These are phyloP conservation scores for Hippocampus comes DNA, from an alignment of 2,113 vertebrate species.

Conservation along the genomic window DNA sequence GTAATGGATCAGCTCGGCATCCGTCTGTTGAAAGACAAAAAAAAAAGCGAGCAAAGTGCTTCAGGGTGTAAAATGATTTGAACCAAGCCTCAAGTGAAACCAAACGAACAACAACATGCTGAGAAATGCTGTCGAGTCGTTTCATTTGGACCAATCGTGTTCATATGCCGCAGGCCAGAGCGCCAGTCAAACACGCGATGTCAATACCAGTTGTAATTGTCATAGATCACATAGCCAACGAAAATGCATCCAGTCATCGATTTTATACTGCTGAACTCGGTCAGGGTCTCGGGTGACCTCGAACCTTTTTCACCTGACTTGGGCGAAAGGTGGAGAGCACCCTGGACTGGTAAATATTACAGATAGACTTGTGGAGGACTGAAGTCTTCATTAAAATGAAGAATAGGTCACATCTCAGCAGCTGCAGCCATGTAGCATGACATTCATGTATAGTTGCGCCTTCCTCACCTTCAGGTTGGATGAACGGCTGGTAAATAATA, in stretches of 20 bases:
- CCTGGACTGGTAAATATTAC: no score
- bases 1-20: constrained; percentile 35
- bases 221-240: neutral
- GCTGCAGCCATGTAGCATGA: constrained; percentile 59
- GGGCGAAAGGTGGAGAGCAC: neutral
- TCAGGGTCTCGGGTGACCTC: neutral
- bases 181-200: no score
- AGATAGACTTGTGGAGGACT: neutral
- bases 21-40: neutral
- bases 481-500: constrained; percentile 57
- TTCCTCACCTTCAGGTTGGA: constrained; percentile 33
- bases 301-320: neutral
- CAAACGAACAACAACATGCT: constrained; percentile 7
- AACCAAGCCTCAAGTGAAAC: neutral
- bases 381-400: constrained; percentile 28
- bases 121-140: constrained; percentile 17
- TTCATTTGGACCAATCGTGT: constrained; percentile 14
- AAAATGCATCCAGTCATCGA: neutral
- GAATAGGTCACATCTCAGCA: constrained; percentile 32
- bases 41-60: neutral
- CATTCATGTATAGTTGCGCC: constrained; percentile 58
- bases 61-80: constrained; percentile 28
- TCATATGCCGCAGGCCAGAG: neutral
- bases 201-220: neutral
- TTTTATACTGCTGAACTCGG: neutral